A percentile compares a stretch with the other conserved stretches of the same genome.
Conservation (phyloP, 2,797 vertebrate species). For the Amblyopsis hoosieri region DNA sequence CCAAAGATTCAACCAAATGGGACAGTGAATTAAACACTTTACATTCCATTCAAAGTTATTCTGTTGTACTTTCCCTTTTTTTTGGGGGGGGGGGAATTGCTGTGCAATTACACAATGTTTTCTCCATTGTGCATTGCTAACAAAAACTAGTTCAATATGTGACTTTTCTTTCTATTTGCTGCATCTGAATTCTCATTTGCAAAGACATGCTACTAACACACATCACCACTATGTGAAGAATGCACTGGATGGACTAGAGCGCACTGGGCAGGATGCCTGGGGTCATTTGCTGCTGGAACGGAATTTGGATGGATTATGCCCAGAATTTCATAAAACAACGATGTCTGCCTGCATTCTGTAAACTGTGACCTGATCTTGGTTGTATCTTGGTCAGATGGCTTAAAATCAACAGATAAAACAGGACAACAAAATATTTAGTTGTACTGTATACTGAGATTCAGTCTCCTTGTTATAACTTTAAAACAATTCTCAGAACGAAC, state of each 20-base stretch:
- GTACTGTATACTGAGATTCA: constrained; percentile 5
- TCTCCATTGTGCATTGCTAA: constrained; percentile 31
- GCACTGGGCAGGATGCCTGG: constrained; percentile 58
- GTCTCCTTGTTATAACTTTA: background rate
- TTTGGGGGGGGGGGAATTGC: no score
- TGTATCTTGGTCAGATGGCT: background rate
- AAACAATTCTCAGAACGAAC: background rate
- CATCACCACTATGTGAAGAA: constrained; percentile 62
- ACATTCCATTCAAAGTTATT: background rate
- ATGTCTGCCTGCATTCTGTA: constrained; percentile 41
- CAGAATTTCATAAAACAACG: constrained; percentile 55
- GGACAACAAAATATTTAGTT: background rate
- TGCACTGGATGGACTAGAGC: constrained; percentile 55
- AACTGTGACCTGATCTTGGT: constrained; percentile 37
- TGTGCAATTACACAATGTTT: constrained; percentile 32
- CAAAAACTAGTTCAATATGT: constrained; percentile 27
- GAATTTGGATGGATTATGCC: constrained; percentile 72
- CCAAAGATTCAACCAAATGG: constrained; percentile 5
- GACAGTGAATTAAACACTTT: background rate
- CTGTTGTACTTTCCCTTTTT: no score
- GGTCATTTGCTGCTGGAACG: constrained; percentile 75
- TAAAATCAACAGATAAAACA: constrained; percentile 1
- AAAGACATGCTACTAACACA: constrained; percentile 54
- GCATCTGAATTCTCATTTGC: constrained; percentile 55
- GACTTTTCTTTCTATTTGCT: constrained; percentile 29